A percentile compares a stretch with the other conserved stretches of the same genome.
phyloP scores from a whole-genome alignment of 2,113 vertebrate genomes.

The Pan troglodytes region NHGRI_mPanTro3-v2.1_pri NC_072421.2:114881001-114881500 shows the following conservation, averaged over 20 bases:
- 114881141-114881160: neutral
- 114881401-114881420: neutral
- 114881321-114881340: neutral
- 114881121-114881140: neutral
- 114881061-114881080: constrained; percentile 23
- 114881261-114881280: neutral
- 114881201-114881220: neutral
- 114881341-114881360: neutral
- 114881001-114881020: neutral
- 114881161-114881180: neutral
- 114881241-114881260: neutral
- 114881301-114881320: neutral
- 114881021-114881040: constrained; percentile 26
- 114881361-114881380: neutral
- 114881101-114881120: neutral
- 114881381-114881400: neutral
- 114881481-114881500: neutral
- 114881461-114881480: neutral
- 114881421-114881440: neutral
- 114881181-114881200: neutral
- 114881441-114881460: neutral
- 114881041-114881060: neutral
- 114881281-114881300: neutral
- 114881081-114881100: neutral
- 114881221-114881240: neutral